Conservation (phyloP, 2,797 vertebrate species). For the Phaenicophaeus curvirostris region DNA sequence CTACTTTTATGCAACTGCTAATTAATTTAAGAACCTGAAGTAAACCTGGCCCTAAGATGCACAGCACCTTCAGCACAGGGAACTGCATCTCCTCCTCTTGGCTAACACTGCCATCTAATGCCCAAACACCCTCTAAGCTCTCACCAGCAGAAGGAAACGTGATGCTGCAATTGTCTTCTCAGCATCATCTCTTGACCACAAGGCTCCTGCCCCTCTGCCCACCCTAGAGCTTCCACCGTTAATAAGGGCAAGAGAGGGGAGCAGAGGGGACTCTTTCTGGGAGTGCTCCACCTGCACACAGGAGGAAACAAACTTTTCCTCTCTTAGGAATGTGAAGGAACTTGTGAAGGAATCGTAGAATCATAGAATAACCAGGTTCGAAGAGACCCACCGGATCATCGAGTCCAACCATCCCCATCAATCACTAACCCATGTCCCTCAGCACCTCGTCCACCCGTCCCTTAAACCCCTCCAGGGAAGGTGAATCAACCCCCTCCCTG, state of each 20-base stretch:
- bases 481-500: too few relatives aligned
- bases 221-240: accelerated
- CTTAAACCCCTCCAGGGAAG: too few relatives aligned
- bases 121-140: neutral
- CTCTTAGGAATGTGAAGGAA: accelerated
- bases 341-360: too few relatives aligned
- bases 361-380: too few relatives aligned
- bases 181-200: accelerated
- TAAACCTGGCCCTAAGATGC: neutral
- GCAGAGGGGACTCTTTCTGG: accelerated
- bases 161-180: accelerated
- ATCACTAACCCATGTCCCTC: too few relatives aligned
- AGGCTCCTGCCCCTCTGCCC: accelerated
- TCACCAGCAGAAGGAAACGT: accelerated
- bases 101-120: constrained; percentile 31
- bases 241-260: accelerated
- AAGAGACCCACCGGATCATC: too few relatives aligned
- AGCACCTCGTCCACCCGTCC: too few relatives aligned
- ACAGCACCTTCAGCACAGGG: neutral
- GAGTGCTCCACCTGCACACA: accelerated
- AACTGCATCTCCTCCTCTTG: neutral
- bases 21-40: neutral
- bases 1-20: neutral
- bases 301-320: accelerated
- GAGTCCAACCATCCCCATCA: too few relatives aligned